phyloP scores from a whole-genome alignment of 2,888 invertebrate species.

The Caenorhabditis macrosperma region DNA sequence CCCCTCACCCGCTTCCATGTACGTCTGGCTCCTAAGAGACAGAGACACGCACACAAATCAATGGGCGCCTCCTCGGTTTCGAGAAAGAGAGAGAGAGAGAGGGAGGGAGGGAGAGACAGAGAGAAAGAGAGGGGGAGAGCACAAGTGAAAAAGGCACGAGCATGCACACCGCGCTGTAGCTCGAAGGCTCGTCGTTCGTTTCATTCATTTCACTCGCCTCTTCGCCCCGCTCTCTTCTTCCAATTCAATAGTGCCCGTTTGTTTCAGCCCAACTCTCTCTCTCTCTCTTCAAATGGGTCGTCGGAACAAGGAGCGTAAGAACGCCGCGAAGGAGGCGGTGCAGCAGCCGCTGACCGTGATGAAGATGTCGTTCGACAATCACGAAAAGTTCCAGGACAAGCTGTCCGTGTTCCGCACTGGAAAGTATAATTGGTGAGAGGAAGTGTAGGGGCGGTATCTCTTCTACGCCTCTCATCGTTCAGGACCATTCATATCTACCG shows the following conservation, averaged over 20 bases:
- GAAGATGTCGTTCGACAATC: neutral
- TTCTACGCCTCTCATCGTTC: neutral
- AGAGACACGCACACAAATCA: slow-evolving; percentile 30
- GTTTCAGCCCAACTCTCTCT: too few species aligned
- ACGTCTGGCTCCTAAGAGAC: neutral
- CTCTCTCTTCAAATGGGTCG: too few species aligned
- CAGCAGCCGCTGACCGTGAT: neutral
- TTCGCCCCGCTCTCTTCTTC: neutral
- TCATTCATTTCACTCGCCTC: neutral
- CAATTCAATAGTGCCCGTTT: too few species aligned
- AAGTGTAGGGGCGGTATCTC: neutral
- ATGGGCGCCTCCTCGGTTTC: slow-evolving; percentile 15
- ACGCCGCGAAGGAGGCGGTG: neutral
- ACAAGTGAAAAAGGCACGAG: slow-evolving; percentile 29
- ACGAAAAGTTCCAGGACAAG: neutral
- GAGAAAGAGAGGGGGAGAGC: neutral
- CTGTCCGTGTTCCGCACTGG: neutral
- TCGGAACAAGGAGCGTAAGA: neutral
- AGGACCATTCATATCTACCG: slow-evolving; percentile 34
- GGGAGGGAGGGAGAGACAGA: slow-evolving; percentile 1
- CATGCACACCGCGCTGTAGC: too few species aligned
- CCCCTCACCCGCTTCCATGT: neutral
- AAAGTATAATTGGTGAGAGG: slow-evolving; percentile 18
- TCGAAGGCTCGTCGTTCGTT: too few species aligned
- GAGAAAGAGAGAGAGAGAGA: neutral